Percentiles rank a stretch among this genome's conserved stretches.
phyloP scores from a whole-genome alignment of 1,140 invertebrate species.

The Drosophila aff. region DNA sequence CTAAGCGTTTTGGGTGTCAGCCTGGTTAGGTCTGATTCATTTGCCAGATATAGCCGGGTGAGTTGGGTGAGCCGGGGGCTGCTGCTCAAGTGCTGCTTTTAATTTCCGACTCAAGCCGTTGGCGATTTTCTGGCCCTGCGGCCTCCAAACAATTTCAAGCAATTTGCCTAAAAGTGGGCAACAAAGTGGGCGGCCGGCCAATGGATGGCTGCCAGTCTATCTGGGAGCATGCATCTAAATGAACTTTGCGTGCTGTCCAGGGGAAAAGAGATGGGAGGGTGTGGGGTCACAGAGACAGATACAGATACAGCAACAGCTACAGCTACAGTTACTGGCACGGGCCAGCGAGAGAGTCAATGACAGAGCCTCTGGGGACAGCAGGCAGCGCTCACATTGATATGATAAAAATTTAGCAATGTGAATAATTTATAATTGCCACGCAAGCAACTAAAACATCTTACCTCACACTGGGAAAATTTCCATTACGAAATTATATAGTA shows the following conservation, averaged over 20 bases:
- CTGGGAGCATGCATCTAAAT: conserved; percentile 79
- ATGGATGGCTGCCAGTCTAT: conserved; percentile 55
- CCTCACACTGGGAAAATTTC: conserved; percentile 1
- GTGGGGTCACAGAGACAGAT: not conserved
- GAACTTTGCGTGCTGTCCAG: conserved; percentile 66
- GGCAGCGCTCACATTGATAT: conserved; percentile 57
- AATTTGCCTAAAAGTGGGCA: conserved; percentile 82
- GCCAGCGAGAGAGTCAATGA: conserved; percentile 9
- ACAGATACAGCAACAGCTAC: not conserved
- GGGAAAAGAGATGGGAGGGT: not conserved
- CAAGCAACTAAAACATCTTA: conserved; percentile 52
- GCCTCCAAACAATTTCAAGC: conserved; percentile 50
- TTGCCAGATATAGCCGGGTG: conserved; percentile 63
- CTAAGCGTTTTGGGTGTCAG: conserved; percentile 52
- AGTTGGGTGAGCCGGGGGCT: conserved; percentile 13
- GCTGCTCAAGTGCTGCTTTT: conserved; percentile 75
- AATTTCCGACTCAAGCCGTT: conserved; percentile 76
- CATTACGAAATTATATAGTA: conserved; percentile 1
- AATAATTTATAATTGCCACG: conserved; percentile 78
- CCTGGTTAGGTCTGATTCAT: conserved; percentile 70
- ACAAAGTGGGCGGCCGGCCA: conserved; percentile 28
- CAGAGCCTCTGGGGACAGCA: conserved; percentile 32
- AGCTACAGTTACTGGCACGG: not conserved
- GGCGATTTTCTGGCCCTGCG: conserved; percentile 52
- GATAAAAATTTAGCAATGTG: conserved; percentile 52